Conservation (phyloP, 2,797 vertebrate species). For the Intellagama lesueurii region DNA sequence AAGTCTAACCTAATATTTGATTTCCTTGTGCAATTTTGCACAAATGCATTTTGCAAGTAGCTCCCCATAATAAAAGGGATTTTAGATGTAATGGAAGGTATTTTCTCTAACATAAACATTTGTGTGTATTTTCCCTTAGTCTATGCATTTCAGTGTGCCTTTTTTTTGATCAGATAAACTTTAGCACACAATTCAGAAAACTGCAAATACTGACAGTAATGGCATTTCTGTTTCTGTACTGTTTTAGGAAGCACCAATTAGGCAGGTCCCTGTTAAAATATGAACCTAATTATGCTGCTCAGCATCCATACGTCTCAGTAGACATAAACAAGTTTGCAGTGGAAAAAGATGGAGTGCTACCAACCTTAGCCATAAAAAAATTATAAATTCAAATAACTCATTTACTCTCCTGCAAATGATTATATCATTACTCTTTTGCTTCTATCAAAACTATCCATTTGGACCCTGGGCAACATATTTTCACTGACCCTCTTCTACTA, state of each 20-base stretch:
- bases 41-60: not conserved
- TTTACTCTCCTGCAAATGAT: not conserved
- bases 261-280: not conserved
- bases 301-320: not conserved
- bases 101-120: not conserved
- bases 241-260: not conserved
- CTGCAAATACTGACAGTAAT: not conserved
- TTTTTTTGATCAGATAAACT: not conserved
- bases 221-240: not conserved
- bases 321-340: not conserved
- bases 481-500: not conserved
- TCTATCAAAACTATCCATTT: constrained; percentile 13
- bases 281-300: not conserved
- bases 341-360: too few species aligned
- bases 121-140: not conserved
- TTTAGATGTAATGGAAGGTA: not conserved
- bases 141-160: not conserved
- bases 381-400: constrained; percentile 2
- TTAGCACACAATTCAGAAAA: not conserved
- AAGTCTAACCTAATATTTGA: not conserved
- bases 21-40: not conserved
- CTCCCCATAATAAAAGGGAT: not conserved
- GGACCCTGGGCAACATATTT: constrained; percentile 21
- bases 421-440: not conserved
- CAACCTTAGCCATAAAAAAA: not conserved